Evolutionary conservation across 1,140 invertebrate species (phyloP).

Genomic region (Conus ventricosus): DNA sequence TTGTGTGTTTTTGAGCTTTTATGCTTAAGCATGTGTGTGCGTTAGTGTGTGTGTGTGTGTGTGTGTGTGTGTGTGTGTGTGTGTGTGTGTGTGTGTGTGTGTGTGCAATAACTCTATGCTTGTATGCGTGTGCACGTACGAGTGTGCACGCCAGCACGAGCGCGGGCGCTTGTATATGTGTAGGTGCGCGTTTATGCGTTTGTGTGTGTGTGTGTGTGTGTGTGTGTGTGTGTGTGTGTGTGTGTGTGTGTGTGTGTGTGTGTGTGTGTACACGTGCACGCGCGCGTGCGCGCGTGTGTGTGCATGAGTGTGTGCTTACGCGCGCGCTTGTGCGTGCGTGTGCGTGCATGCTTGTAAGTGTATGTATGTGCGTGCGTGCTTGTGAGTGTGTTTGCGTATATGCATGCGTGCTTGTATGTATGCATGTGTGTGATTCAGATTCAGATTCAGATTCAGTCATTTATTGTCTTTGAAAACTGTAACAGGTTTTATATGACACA

Average conservation of each 20-base stretch:
- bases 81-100: too few species aligned
- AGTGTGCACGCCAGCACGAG: background rate
- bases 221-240: background rate
- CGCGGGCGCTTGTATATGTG: too few species aligned
- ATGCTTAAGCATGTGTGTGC: background rate
- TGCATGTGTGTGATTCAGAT: too few species aligned
- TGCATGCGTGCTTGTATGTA: background rate
- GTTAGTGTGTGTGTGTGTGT: background rate
- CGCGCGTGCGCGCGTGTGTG: background rate
- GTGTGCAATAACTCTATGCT: background rate
- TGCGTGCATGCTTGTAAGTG: background rate
- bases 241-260: background rate
- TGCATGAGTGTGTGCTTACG: too few species aligned
- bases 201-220: conserved; percentile 19
- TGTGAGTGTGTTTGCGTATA: background rate
- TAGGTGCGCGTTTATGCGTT: background rate
- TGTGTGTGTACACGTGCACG: background rate
- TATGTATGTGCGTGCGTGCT: conserved; percentile 12
- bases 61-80: too few species aligned
- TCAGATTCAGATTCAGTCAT: too few species aligned
- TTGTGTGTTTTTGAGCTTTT: background rate
- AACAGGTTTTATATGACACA: too few species aligned
- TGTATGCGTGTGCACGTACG: background rate
- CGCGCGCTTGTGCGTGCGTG: background rate
- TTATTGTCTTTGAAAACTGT: too few species aligned